Conservation (phyloP, 2,797 vertebrate species). For the Somateria mollissima region DNA sequence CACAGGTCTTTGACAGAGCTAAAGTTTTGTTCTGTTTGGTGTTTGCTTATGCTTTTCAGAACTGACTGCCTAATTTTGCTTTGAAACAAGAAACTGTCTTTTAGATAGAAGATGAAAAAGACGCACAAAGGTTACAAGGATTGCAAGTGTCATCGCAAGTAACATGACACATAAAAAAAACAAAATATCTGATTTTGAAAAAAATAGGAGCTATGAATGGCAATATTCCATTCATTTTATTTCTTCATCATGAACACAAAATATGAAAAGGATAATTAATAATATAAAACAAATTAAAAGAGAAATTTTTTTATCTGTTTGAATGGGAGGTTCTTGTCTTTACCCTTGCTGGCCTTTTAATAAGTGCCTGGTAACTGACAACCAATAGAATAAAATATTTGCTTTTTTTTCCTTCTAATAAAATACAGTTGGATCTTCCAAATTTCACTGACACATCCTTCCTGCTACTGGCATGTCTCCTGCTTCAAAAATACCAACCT, state of each 20-base stretch:
- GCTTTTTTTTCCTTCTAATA: neutral
- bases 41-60: neutral
- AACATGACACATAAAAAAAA: neutral
- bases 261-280: neutral
- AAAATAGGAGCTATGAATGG: neutral
- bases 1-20: neutral
- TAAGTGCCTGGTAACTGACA: neutral
- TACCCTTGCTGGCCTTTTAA: neutral
- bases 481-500: neutral
- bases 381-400: neutral
- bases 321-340: neutral
- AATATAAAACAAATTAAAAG: neutral
- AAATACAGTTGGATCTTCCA: neutral
- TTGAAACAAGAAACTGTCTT: neutral
- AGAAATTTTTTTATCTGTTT: neutral
- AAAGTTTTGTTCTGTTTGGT: neutral
- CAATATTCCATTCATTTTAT: neutral
- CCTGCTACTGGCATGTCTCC: neutral
- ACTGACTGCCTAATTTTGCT: neutral
- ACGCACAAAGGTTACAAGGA: neutral
- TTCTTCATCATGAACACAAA: neutral
- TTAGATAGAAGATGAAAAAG: neutral
- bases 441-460: neutral
- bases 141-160: neutral
- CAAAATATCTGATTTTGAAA: neutral